A percentile compares a stretch with the other conserved stretches of the same genome.
Evolutionary conservation across 2,113 vertebrate species (phyloP).

Genomic region (Aythya baeri): DNA sequence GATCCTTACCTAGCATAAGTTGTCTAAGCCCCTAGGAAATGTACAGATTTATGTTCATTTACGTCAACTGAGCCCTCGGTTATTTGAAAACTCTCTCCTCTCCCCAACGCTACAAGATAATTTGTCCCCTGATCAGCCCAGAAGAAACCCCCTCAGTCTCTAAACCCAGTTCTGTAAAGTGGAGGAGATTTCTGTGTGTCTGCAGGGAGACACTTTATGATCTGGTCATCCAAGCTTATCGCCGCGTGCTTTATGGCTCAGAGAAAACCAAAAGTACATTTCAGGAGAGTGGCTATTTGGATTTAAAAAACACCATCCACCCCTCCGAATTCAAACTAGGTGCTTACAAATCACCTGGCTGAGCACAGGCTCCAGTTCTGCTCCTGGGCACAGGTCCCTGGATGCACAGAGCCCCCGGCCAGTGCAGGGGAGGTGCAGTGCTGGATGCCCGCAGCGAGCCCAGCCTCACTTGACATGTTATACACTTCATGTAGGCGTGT

Average conservation of each 20-base stretch:
- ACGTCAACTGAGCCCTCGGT: neutral
- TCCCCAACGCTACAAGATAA: neutral
- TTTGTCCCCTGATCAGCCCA: neutral
- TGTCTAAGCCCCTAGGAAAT: neutral
- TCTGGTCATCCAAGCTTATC: neutral
- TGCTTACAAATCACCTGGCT: neutral
- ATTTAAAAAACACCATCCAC: neutral
- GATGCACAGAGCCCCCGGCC: neutral
- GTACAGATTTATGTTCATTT: neutral
- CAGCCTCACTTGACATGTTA: accelerated
- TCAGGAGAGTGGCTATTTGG: neutral
- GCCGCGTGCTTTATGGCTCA: neutral
- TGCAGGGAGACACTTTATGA: neutral
- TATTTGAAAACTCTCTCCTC: neutral
- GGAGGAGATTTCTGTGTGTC: neutral
- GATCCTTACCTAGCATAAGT: neutral
- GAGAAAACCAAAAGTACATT: neutral
- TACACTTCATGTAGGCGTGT: too few species aligned
- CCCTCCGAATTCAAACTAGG: neutral
- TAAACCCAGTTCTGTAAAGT: neutral
- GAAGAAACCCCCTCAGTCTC: neutral
- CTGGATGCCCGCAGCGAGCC: neutral
- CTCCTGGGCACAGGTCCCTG: neutral
- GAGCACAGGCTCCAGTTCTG: neutral
- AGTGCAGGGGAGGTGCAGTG: neutral